Conservation (phyloP, 2,888 invertebrate species). For the Gasteruption jaculator region DNA sequence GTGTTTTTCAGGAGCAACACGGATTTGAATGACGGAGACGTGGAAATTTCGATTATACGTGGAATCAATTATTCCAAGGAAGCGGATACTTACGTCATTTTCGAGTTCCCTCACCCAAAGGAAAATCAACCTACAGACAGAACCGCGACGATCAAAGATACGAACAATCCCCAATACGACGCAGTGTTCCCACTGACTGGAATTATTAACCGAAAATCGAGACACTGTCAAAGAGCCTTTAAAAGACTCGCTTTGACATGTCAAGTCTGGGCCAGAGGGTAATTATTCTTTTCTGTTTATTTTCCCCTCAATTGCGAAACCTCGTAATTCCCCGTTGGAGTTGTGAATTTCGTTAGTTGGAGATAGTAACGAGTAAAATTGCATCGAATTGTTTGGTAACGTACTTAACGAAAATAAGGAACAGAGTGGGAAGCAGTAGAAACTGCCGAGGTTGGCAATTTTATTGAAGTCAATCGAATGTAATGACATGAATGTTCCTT, state of each 20-base stretch:
- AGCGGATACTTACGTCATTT: constrained; percentile 87
- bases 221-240: constrained; percentile 80
- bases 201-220: constrained; percentile 71
- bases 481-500: too few species aligned
- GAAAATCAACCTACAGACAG: constrained; percentile 72
- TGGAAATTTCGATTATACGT: constrained; percentile 80
- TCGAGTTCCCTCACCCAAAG: constrained; percentile 88
- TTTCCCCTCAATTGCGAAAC: too few species aligned
- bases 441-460: too few species aligned
- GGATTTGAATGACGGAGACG: constrained; percentile 87
- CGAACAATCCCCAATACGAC: constrained; percentile 86
- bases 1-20: constrained; percentile 66
- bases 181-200: constrained; percentile 66
- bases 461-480: too few species aligned
- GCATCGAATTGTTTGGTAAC: too few species aligned
- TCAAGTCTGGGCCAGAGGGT: constrained; percentile 92
- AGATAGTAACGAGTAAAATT: too few species aligned
- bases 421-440: too few species aligned
- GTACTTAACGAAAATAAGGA: too few species aligned
- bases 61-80: constrained; percentile 89
- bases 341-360: too few species aligned
- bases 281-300: constrained; percentile 37
- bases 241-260: constrained; percentile 87
- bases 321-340: too few species aligned
- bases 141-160: constrained; percentile 75